Base-by-base conservation (phyloP, 2,797 vertebrate genomes). In the Gymnoscopelus microlampas region DNA sequence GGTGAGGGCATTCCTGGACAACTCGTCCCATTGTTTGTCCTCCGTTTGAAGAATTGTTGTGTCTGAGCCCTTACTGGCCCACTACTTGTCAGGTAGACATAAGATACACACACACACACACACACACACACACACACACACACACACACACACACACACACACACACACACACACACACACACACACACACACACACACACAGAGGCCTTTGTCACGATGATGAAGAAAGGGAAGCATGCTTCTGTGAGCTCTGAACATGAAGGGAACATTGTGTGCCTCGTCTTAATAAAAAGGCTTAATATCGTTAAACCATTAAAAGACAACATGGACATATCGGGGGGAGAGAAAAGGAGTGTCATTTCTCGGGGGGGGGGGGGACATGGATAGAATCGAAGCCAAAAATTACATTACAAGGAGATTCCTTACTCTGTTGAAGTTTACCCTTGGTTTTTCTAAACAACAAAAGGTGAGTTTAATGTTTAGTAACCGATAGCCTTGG, bases 1-100 rank as follows among this genome's bases (percentile, higher is more conserved):
- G 73, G 68, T 88, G 79, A 85, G 79, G 85, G 85, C 84, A 82
- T 85, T 85, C 78, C 74, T 72, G 47, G 58, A 75, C 8, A 4
- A 76, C 68, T 51, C 72, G 67, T 50, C 23, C 60, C 62, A 54
- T 54, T 76, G 72, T 85, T 88, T 86, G 78, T 78, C 68, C 72
- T 51, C 49, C 50, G 56, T 26, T 62, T 3, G 49, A 70, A 57
- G 78, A 81, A 70, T 83, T 90, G 90, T 88, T 92, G 74, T 87
- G 88, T 90, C 89, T 90, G 47, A 35, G 47, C 23, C 60, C 72
- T 76, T 83, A 78, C 66, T 69, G 39, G 59, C 24, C 15, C 54
- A 69, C 19, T 39, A 63, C 29, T 59, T 60, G 74, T 68, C 53
- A 63, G 29, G 26, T 74, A 70, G 75, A 78, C 49, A 64, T 11